phyloP scores from a whole-genome alignment of 2,888 invertebrate genomes.

The Cryptus armator region DNA sequence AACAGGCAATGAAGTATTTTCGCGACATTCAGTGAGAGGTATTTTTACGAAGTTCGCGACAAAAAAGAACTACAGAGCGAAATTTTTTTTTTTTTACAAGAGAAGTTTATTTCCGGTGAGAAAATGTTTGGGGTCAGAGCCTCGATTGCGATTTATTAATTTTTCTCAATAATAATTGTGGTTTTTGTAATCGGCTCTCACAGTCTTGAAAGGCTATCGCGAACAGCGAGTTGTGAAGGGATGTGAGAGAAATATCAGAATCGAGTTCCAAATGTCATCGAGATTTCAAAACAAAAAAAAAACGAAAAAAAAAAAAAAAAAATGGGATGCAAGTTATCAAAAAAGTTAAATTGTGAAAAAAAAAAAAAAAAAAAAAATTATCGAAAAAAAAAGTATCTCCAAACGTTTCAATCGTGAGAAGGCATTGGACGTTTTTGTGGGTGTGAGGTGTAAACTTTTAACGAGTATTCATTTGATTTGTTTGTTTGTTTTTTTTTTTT shows the following conservation, averaged over 20 bases:
- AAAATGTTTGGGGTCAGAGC: background rate
- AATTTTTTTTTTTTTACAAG: too few relatives aligned
- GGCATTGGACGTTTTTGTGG: constrained; percentile 21
- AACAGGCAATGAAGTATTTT: background rate
- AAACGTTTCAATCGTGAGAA: constrained; percentile 43
- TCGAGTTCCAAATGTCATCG: too few relatives aligned
- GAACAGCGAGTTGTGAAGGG: too few relatives aligned
- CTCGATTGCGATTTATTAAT: background rate
- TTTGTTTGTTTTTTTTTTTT: constrained; percentile 23
- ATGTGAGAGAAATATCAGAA: too few relatives aligned
- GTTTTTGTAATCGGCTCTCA: background rate
- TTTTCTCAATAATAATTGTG: background rate
- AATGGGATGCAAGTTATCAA: background rate
- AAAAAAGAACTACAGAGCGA: background rate
- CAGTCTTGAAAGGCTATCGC: background rate
- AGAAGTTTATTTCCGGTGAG: background rate
- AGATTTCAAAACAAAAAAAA: background rate
- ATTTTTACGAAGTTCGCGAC: background rate
- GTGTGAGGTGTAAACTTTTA: constrained; percentile 21
- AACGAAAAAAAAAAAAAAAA: background rate
- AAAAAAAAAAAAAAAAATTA: background rate
- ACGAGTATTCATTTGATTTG: constrained; percentile 41
- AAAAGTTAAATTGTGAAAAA: constrained; percentile 1
- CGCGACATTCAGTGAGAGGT: background rate
- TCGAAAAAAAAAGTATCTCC: background rate